These are phyloP conservation scores for Cirrhinus molitorella DNA, from an alignment of 2,797 vertebrate genomes.

Conservation along the genomic window DNA sequence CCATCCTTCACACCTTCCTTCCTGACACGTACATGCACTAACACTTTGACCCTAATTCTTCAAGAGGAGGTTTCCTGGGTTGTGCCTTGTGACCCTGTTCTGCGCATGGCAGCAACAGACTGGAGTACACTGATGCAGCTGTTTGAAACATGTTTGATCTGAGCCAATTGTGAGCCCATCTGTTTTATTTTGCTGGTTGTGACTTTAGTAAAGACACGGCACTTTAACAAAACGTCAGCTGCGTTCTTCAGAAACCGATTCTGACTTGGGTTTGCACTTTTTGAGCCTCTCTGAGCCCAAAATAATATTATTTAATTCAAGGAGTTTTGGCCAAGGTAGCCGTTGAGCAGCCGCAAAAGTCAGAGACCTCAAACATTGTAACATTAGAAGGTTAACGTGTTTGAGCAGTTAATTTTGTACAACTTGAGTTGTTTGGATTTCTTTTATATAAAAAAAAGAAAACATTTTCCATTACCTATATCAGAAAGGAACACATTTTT, in stretches of 20 bases:
- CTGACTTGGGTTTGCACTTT: conserved; percentile 5
- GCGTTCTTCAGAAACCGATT: neutral
- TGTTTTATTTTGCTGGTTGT: conserved; percentile 16
- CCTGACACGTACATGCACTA: conserved; percentile 29
- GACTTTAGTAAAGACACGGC: conserved; percentile 12
- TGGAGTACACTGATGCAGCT: conserved; percentile 52
- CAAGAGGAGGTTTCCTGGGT: conserved; percentile 50
- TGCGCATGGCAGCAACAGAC: conserved; percentile 26
- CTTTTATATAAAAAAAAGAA: conserved; percentile 22
- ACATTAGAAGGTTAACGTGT: conserved; percentile 35
- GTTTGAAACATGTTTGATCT: conserved; percentile 36
- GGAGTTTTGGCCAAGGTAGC: conserved; percentile 15
- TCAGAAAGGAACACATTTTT: neutral
- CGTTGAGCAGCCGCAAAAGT: neutral
- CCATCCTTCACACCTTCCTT: conserved; percentile 54
- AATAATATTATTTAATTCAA: conserved; percentile 17
- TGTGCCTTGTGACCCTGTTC: conserved; percentile 50
- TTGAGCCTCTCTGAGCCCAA: neutral
- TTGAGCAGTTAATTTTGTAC: conserved; percentile 29
- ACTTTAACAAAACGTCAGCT: conserved; percentile 4
- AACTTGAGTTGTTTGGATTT: conserved; percentile 26
- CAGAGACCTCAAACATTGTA: conserved; percentile 27
- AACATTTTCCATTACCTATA: conserved; percentile 4
- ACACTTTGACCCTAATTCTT: conserved; percentile 49
- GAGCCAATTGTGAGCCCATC: neutral